Percentiles rank a stretch among this genome's conserved stretches.
phyloP scores from a whole-genome alignment of 2,113 vertebrate genomes.

The Phalacrocorax aristotelis region DNA sequence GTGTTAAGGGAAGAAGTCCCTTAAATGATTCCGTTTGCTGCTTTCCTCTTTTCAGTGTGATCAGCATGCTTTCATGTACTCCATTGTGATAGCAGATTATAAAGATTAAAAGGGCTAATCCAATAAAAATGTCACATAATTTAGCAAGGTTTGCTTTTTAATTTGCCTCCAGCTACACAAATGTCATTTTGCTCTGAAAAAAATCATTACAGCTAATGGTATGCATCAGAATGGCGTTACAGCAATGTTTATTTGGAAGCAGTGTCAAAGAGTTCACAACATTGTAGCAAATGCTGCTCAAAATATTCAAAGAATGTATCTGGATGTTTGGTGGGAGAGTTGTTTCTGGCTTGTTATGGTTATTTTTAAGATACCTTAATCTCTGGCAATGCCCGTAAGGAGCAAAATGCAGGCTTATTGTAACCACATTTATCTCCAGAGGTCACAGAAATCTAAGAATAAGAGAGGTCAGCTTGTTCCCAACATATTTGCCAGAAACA shows the following conservation, averaged over 20 bases:
- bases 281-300: neutral
- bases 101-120: neutral
- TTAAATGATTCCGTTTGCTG: neutral
- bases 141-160: neutral
- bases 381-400: neutral
- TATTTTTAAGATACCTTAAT: constrained; percentile 74
- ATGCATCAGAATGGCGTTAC: neutral
- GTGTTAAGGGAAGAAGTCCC: neutral
- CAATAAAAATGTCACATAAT: neutral
- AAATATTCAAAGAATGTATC: constrained; percentile 55
- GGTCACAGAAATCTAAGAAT: constrained; percentile 69
- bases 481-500: constrained; percentile 68
- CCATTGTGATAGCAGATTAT: neutral
- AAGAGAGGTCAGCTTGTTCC: constrained; percentile 67
- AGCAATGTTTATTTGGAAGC: neutral
- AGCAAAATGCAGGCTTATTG: constrained; percentile 41
- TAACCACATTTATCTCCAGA: constrained; percentile 55
- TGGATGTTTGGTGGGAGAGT: constrained; percentile 19
- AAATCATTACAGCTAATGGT: neutral
- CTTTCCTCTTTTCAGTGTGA: neutral
- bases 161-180: neutral
- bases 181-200: neutral
- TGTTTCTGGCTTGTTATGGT: constrained; percentile 27
- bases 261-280: neutral
- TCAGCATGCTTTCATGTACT: neutral